Conservation (phyloP, 2,888 invertebrate genomes). For the Lamproptera curius region DNA sequence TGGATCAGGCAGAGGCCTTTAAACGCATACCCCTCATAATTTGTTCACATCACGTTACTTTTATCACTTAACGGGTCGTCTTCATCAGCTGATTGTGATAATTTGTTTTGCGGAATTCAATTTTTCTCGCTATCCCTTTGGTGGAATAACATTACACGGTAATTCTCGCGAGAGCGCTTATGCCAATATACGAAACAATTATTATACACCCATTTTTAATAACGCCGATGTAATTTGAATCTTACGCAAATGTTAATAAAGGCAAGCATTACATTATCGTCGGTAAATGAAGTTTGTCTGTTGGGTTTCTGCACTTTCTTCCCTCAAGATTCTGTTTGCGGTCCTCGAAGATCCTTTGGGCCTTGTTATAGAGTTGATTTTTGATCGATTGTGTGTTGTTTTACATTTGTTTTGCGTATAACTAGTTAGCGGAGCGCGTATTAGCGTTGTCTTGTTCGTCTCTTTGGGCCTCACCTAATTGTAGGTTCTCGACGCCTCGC, state of each 20-base stretch:
- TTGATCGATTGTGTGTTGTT: constrained; percentile 20
- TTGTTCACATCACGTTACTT: neutral
- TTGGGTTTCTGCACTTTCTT: constrained; percentile 44
- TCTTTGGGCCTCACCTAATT: constrained; percentile 67
- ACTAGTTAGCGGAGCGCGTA: constrained; percentile 68
- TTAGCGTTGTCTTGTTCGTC: constrained; percentile 57
- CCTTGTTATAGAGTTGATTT: constrained; percentile 31
- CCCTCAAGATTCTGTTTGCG: constrained; percentile 31
- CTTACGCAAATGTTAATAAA: too few species aligned
- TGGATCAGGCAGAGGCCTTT: too few species aligned
- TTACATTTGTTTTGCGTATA: constrained; percentile 40
- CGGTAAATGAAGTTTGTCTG: constrained; percentile 29
- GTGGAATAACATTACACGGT: constrained; percentile 43
- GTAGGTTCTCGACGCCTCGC: constrained; percentile 74
- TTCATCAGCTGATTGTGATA: constrained; percentile 14
- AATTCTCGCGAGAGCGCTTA: constrained; percentile 54
- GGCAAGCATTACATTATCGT: too few species aligned
- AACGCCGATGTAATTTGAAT: too few species aligned
- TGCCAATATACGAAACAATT: constrained; percentile 68
- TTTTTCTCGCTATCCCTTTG: constrained; percentile 56
- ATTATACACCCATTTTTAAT: too few species aligned
- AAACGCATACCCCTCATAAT: neutral
- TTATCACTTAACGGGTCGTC: constrained; percentile 2
- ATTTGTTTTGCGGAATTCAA: constrained; percentile 41
- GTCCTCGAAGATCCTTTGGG: constrained; percentile 4